A percentile compares a stretch with the other conserved stretches of the same genome.
These are phyloP conservation scores for Brachyalestes nurse DNA, from an alignment of 2,797 vertebrate genomes.

Conservation along the genomic window DNA sequence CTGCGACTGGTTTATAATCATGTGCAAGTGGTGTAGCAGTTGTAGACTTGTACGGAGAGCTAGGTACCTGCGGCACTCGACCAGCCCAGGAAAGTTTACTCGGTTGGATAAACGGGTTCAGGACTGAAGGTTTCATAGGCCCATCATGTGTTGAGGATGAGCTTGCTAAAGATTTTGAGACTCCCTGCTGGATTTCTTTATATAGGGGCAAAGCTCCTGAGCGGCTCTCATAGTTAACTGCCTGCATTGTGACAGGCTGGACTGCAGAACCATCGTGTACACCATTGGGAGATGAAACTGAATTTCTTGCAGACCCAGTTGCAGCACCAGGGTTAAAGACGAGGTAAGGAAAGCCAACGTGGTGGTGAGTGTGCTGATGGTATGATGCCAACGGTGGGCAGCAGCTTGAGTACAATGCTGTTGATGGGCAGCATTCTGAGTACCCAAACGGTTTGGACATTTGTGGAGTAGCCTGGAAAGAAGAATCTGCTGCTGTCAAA, in stretches of 20 bases:
- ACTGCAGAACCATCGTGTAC: not conserved
- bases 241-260: not conserved
- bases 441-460: not conserved
- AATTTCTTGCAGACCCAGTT: not conserved
- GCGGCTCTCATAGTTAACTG: not conserved
- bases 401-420: conserved; percentile 61
- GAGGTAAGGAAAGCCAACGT: conserved; percentile 54
- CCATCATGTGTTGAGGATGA: too few species aligned
- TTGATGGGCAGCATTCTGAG: not conserved
- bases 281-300: not conserved
- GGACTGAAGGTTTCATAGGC: not conserved
- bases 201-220: not conserved
- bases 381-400: conserved; percentile 68
- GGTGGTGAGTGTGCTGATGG: conserved; percentile 73
- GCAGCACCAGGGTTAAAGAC: not conserved
- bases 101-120: too few species aligned
- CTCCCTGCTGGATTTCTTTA: not conserved
- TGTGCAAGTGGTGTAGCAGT: not conserved
- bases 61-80: not conserved
- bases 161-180: not conserved
- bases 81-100: not conserved
- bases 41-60: not conserved
- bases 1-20: not conserved
- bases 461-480: not conserved
- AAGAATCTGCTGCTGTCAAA: not conserved